These are phyloP conservation scores for Drosophila takahashii DNA, from an alignment of 1,140 invertebrate genomes.

Conservation along the genomic window DNA sequence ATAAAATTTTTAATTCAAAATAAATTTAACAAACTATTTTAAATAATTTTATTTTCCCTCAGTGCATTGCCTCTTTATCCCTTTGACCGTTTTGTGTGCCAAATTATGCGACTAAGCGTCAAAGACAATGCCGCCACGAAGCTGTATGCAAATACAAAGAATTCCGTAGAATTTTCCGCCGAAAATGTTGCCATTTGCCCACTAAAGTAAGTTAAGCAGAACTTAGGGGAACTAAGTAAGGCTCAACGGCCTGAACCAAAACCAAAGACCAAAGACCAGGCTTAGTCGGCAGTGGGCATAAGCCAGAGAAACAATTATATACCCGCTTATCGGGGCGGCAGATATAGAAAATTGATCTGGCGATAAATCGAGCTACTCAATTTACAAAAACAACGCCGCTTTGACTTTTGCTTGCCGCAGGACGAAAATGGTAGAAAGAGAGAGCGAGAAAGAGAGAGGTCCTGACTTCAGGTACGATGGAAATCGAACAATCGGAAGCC, in stretches of 20 bases:
- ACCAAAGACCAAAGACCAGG: conserved; percentile 8
- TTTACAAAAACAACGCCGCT: conserved; percentile 79
- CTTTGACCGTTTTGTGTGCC: conserved; percentile 27
- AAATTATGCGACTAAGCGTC: conserved; percentile 75
- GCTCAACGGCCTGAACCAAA: conserved; percentile 29
- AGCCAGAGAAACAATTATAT: conserved; percentile 66
- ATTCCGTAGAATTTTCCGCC: conserved; percentile 44
- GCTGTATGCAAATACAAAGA: conserved; percentile 53
- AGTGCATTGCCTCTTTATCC: background rate
- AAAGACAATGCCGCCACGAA: conserved; percentile 56
- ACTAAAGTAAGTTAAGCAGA: conserved; percentile 80
- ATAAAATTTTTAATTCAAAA: too few species aligned
- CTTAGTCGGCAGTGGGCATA: conserved; percentile 47
- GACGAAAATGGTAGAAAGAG: background rate
- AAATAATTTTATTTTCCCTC: too few species aligned
- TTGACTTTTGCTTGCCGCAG: conserved; percentile 64
- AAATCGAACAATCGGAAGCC: conserved; percentile 69
- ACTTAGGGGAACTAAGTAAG: conserved; percentile 43
- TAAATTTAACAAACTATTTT: too few species aligned
- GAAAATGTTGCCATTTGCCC: conserved; percentile 74
- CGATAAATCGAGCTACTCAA: conserved; percentile 81
- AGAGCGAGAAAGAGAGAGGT: conserved; percentile 9
- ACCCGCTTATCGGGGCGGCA: conserved; percentile 69
- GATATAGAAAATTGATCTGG: conserved; percentile 80
- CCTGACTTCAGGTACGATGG: conserved; percentile 72